Evolutionary conservation across 2,113 vertebrate species (phyloP).

Genomic region (Hemibagrus wyckioides): DNA sequence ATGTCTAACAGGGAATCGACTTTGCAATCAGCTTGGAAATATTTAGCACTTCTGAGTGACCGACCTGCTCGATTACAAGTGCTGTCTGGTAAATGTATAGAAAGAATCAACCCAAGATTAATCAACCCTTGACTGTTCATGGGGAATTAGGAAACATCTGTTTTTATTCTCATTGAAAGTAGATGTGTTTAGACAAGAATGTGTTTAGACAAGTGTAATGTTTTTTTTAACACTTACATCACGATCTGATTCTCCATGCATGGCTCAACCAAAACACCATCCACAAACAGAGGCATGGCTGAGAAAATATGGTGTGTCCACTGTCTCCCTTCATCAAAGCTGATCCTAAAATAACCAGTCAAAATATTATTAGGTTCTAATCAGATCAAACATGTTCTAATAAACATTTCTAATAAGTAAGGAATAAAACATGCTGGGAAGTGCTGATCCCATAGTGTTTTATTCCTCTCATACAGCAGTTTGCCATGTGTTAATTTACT

Average conservation of each 20-base stretch:
- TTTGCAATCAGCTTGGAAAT: not conserved
- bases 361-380: not conserved
- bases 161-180: not conserved
- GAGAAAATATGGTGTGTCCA: conserved; percentile 94
- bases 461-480: not conserved
- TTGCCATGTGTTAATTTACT: too few species aligned
- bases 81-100: not conserved
- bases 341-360: conserved; percentile 78
- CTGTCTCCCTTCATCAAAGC: conserved; percentile 92
- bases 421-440: not conserved
- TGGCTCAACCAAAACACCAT: conserved; percentile 91
- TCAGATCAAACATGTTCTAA: not conserved
- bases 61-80: conserved; percentile 3
- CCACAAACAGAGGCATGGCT: conserved; percentile 89
- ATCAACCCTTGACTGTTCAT: conserved; percentile 20
- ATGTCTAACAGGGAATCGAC: not conserved
- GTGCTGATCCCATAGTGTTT: not conserved
- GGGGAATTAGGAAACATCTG: not conserved
- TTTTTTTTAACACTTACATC: conserved; percentile 83
- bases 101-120: conserved; percentile 25
- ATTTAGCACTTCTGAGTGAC: not conserved
- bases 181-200: not conserved
- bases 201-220: not conserved
- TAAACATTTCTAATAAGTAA: not conserved
- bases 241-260: conserved; percentile 94